phyloP scores from a whole-genome alignment of 1,140 invertebrate genomes.

The Euura lappo region DNA sequence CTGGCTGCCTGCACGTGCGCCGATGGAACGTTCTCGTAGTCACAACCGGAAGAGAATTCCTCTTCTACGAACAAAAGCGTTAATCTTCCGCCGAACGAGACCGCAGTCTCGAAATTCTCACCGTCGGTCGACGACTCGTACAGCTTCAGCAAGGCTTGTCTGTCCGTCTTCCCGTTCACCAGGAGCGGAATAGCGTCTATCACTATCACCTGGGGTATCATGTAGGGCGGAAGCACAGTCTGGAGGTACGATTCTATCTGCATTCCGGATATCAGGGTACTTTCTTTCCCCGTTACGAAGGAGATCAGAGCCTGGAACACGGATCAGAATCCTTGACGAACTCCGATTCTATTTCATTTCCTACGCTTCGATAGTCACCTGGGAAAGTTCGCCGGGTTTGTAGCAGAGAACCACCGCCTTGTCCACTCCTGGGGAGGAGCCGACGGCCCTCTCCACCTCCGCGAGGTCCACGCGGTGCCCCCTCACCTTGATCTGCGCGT shows the following conservation, averaged over 20 bases:
- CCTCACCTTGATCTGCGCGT: constrained; percentile 86
- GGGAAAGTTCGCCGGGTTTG: constrained; percentile 72
- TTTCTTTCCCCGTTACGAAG: constrained; percentile 70
- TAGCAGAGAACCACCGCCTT: constrained; percentile 79
- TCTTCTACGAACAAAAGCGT: constrained; percentile 52
- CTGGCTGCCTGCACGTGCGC: constrained; percentile 68
- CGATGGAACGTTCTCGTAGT: constrained; percentile 68
- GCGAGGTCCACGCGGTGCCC: constrained; percentile 85
- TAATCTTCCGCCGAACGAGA: not conserved
- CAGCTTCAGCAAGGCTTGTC: constrained; percentile 74
- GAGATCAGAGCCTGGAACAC: constrained; percentile 72
- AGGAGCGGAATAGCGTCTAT: constrained; percentile 77
- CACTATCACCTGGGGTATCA: constrained; percentile 77
- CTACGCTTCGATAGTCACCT: constrained; percentile 49
- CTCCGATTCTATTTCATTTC: not conserved
- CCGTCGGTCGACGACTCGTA: constrained; percentile 69
- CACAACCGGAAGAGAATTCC: constrained; percentile 58
- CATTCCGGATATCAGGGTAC: constrained; percentile 61
- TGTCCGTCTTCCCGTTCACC: constrained; percentile 86
- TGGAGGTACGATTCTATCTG: constrained; percentile 70
- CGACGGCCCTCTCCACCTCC: constrained; percentile 78
- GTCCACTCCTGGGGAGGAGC: constrained; percentile 63
- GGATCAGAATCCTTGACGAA: constrained; percentile 8
- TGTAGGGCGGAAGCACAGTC: constrained; percentile 72
- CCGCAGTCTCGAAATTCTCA: constrained; percentile 39